Conservation (phyloP, 2,888 invertebrate species). For the Eupithecia dodoneata region DNA sequence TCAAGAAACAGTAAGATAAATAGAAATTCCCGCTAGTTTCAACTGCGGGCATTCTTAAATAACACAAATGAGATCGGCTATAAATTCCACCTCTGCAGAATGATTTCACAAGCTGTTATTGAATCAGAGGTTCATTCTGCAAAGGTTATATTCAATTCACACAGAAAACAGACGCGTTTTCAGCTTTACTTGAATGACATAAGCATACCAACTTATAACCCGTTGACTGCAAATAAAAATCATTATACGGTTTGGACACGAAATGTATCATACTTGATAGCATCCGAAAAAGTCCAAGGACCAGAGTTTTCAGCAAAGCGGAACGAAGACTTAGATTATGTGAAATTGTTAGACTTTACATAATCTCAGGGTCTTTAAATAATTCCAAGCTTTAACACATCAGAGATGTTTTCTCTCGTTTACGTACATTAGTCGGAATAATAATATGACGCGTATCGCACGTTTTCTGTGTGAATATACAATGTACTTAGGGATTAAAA, state of each 20-base stretch:
- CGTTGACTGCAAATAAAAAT: no score
- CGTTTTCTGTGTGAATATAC: constrained; percentile 18
- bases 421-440: neutral
- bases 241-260: neutral
- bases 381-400: neutral
- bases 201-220: no score
- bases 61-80: constrained; percentile 2
- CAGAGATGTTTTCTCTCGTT: neutral
- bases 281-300: neutral
- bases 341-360: neutral
- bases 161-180: constrained; percentile 10
- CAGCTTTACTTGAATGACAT: neutral
- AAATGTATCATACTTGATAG: neutral
- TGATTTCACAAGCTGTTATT: neutral
- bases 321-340: neutral
- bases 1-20: constrained; percentile 19
- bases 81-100: neutral
- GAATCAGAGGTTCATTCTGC: neutral
- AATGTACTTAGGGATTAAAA: constrained; percentile 1
- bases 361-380: neutral
- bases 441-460: neutral
- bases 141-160: constrained; percentile 8
- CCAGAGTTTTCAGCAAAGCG: neutral
- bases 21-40: constrained; percentile 22
- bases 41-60: constrained; percentile 37